A percentile compares a stretch with the other conserved stretches of the same genome.
Evolutionary conservation across 30 jellyfish, hydroid and myxozoan genomes (phyloP).

Genomic region (Nemopilema nomurai): DNA sequence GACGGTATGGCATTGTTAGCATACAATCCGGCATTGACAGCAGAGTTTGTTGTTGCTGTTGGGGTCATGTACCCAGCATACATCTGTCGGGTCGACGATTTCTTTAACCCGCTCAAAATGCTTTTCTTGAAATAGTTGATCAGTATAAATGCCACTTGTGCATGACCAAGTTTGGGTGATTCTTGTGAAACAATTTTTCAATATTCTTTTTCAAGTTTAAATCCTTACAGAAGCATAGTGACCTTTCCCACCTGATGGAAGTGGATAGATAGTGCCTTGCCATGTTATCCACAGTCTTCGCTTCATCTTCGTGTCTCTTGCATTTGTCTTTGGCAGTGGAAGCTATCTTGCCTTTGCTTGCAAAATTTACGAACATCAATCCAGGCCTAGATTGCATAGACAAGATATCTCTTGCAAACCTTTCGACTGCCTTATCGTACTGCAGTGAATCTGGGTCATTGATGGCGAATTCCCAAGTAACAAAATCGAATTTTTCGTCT

Average conservation of each 20-base stretch:
- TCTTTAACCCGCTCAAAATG: constrained; percentile 2
- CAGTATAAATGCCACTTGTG: constrained; percentile 79
- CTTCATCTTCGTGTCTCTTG: constrained; percentile 57
- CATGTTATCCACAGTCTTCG: constrained; percentile 34
- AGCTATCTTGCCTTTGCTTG: constrained; percentile 40
- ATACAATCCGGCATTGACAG: background rate
- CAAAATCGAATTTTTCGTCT: constrained; percentile 77
- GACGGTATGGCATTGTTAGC: background rate
- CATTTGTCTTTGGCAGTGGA: constrained; percentile 11
- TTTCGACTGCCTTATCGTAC: constrained; percentile 59
- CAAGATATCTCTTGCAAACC: constrained; percentile 46
- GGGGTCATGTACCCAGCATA: background rate
- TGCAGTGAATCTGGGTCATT: constrained; percentile 81
- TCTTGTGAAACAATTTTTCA: constrained; percentile 51
- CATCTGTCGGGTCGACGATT: background rate
- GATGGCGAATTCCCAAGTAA: constrained; percentile 92
- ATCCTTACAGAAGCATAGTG: constrained; percentile 24
- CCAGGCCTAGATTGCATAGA: constrained; percentile 58
- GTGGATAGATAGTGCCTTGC: constrained; percentile 52
- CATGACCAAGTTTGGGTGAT: constrained; percentile 96
- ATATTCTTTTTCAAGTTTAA: background rate
- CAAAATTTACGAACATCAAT: constrained; percentile 58
- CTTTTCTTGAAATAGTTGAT: constrained; percentile 53
- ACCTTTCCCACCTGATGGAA: constrained; percentile 58
- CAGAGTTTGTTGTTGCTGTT: background rate